Evolutionary conservation across 2,888 invertebrate species (phyloP).

Genomic region (Cephus pulcher): DNA sequence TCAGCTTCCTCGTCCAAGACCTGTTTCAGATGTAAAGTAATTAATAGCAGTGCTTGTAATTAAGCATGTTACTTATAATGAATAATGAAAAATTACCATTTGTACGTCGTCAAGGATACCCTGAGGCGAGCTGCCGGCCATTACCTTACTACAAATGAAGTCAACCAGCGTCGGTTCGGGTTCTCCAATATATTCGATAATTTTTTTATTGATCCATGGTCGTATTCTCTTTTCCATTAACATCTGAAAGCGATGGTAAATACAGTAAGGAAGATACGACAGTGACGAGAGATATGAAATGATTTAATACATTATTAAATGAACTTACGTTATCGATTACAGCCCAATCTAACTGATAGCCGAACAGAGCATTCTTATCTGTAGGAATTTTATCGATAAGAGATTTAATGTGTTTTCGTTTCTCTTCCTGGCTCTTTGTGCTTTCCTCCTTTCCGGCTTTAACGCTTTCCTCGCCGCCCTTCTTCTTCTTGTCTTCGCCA

Average conservation of each 20-base stretch:
- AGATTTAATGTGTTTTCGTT: conserved; percentile 94
- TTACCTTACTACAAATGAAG: conserved; percentile 98
- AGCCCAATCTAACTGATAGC: conserved; percentile 92
- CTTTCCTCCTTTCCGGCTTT: conserved; percentile 73
- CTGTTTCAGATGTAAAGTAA: conserved; percentile 69
- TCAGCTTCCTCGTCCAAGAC: conserved; percentile 99
- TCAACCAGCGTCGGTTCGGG: conserved; percentile 98
- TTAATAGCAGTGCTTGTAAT: background rate
- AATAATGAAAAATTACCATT: conserved; percentile 78
- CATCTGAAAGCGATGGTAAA: conserved; percentile 74
- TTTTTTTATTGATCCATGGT: conserved; percentile 99
- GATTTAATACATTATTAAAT: background rate
- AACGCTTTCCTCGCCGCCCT: conserved; percentile 64
- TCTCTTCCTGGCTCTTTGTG: conserved; percentile 88
- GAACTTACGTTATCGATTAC: conserved; percentile 75
- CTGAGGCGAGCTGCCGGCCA: conserved; percentile 92
- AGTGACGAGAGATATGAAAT: conserved; percentile 13
- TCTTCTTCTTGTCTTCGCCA: conserved; percentile 71
- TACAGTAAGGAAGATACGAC: conserved; percentile 13
- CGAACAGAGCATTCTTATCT: conserved; percentile 95
- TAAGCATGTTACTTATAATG: conserved; percentile 8
- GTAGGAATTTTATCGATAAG: conserved; percentile 99
- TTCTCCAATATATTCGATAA: conserved; percentile 99
- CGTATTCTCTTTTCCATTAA: conserved; percentile 96
- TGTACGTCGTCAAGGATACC: conserved; percentile 97